Conservation (phyloP, 2,113 vertebrate species). For the Phocoena sinus region DNA sequence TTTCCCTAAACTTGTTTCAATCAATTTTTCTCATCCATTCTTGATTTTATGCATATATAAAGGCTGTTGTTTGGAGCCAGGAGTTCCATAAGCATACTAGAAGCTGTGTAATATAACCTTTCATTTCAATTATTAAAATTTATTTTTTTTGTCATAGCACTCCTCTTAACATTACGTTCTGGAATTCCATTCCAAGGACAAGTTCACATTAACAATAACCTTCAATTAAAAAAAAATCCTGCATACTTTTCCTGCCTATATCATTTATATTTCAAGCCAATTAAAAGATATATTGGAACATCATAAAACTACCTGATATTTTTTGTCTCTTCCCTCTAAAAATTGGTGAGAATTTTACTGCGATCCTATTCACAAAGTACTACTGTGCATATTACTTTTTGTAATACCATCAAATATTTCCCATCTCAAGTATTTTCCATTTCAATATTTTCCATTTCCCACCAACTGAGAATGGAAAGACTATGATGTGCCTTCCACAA, state of each 20-base stretch:
- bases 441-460: not conserved
- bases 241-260: not conserved
- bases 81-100: not conserved
- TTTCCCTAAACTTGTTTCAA: not conserved
- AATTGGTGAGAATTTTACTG: not conserved
- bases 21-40: not conserved
- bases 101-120: not conserved
- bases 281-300: not conserved
- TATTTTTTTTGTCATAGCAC: not conserved
- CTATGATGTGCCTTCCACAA: not conserved
- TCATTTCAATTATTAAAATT: not conserved
- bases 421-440: not conserved
- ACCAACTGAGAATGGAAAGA: not conserved
- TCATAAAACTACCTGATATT: not conserved
- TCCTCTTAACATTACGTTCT: not conserved
- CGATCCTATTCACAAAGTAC: not conserved
- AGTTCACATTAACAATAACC: not conserved
- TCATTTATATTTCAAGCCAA: not conserved
- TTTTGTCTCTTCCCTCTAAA: not conserved
- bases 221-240: not conserved
- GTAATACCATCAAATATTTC: not conserved
- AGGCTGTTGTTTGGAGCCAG: not conserved
- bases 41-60: not conserved
- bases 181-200: not conserved
- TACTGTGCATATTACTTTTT: not conserved